Conservation (phyloP, 2,797 vertebrate species). For the Cynodonichthys magdalenae region DNA sequence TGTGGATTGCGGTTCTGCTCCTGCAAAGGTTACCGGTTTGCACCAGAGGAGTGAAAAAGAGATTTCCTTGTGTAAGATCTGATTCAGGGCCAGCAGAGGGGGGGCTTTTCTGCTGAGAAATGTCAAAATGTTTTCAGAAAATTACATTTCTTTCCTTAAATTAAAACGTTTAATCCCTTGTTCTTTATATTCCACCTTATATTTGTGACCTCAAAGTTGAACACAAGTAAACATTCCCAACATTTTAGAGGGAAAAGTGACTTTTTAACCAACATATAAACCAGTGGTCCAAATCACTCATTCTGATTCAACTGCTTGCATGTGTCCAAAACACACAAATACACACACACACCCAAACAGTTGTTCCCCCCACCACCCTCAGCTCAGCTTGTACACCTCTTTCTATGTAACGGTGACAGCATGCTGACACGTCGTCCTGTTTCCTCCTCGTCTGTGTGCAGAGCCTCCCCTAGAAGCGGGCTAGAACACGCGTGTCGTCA, state of each 20-base stretch:
- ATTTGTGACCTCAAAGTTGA: slow-evolving; percentile 4
- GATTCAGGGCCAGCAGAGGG: slow-evolving; percentile 67
- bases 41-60: background rate
- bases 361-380: slow-evolving; percentile 31
- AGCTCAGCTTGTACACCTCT: slow-evolving; percentile 30
- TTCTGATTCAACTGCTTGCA: slow-evolving; percentile 36
- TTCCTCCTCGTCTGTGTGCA: slow-evolving; percentile 13
- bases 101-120: slow-evolving; percentile 45
- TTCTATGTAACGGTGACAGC: slow-evolving; percentile 54
- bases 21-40: slow-evolving; percentile 2
- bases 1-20: too few relatives aligned
- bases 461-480: slow-evolving; percentile 33
- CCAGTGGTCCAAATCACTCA: slow-evolving; percentile 55
- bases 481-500: slow-evolving; percentile 35
- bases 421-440: slow-evolving; percentile 45
- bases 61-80: slow-evolving; percentile 30
- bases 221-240: slow-evolving; percentile 1
- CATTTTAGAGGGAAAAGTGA: background rate
- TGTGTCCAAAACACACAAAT: slow-evolving; percentile 42
- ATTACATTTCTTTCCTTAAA: background rate
- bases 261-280: slow-evolving; percentile 2
- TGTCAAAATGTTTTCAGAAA: background rate
- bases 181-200: background rate
- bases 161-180: background rate
- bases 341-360: slow-evolving; percentile 54